phyloP scores from a whole-genome alignment of 2,797 vertebrate species.

The Choloepus didactylus region DNA sequence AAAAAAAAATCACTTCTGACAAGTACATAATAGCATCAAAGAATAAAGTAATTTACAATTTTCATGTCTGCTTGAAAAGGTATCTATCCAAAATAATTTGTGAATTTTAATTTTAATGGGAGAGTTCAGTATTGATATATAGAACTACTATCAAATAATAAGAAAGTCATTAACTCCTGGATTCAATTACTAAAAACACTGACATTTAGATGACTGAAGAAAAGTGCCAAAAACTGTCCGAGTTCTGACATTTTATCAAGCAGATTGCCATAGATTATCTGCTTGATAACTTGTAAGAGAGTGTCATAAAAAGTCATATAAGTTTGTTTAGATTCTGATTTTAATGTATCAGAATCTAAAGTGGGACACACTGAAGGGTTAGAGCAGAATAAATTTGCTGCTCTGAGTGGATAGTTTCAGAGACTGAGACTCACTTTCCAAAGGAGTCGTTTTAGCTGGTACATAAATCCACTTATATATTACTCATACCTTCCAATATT shows the following conservation, averaged over 20 bases:
- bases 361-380: background rate
- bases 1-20: slow-evolving; percentile 32
- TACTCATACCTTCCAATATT: background rate
- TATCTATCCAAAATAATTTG: background rate
- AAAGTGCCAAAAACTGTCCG: background rate
- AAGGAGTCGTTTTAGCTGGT: background rate
- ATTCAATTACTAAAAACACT: background rate
- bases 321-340: background rate
- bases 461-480: background rate
- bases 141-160: background rate
- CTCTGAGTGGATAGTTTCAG: background rate
- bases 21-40: slow-evolving; percentile 1
- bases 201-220: background rate
- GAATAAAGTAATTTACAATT: background rate
- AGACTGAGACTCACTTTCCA: background rate
- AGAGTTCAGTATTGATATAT: background rate
- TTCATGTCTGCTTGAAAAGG: background rate
- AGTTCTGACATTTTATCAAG: background rate
- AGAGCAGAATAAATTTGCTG: background rate
- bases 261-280: background rate
- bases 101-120: background rate
- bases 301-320: background rate
- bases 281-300: background rate
- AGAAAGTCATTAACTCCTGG: background rate
- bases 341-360: background rate